Evolutionary conservation across 2,797 vertebrate genomes (phyloP).

Genomic region (Limosa lapponica): DNA sequence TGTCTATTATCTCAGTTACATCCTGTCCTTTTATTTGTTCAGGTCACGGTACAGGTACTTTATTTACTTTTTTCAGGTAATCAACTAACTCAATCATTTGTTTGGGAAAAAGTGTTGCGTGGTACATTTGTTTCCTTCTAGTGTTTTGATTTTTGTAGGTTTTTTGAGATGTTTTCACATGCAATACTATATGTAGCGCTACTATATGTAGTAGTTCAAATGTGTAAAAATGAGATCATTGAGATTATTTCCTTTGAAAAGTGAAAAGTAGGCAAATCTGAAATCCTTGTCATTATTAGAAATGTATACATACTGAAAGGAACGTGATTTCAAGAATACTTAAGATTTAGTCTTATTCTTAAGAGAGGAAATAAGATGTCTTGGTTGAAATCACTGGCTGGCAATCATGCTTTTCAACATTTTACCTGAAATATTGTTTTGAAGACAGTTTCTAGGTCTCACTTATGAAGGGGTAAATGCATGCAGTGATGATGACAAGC

Average conservation of each 20-base stretch:
- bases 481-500: conserved; percentile 59
- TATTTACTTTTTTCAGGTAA: neutral
- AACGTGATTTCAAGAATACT: conserved; percentile 51
- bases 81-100: neutral
- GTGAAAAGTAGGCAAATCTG: neutral
- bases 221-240: neutral
- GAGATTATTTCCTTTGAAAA: neutral
- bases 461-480: conserved; percentile 45
- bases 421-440: conserved; percentile 12
- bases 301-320: neutral
- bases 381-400: conserved; percentile 40
- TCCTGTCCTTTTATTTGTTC: neutral
- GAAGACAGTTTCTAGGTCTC: conserved; percentile 41
- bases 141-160: neutral
- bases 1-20: neutral
- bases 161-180: neutral
- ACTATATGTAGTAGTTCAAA: neutral
- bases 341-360: conserved; percentile 60
- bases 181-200: neutral
- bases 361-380: conserved; percentile 57
- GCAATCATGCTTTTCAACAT: neutral
- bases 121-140: neutral
- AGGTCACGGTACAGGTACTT: neutral
- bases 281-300: neutral
- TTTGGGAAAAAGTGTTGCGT: neutral